Base-by-base conservation (phyloP, 2,797 vertebrate species). In the Trematomus bernacchii region DNA sequence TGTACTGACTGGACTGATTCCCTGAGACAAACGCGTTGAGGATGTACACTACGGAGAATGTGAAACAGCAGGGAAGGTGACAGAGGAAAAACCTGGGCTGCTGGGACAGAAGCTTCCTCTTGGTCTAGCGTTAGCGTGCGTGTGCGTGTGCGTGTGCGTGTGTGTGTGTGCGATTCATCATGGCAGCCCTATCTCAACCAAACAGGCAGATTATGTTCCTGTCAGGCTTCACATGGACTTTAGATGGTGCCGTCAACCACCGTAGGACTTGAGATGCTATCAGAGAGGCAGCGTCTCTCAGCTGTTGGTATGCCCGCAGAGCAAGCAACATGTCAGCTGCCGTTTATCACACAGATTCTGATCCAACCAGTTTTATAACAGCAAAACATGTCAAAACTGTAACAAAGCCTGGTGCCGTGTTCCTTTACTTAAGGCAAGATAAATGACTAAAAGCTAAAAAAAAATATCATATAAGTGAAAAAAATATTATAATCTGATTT, bases 241-340 rank as follows among this genome's bases (percentile, higher is more conserved):
- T 8, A 55, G 66, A 63, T 64, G 53, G 37, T 52, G 73, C 64
- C 21, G 37, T 74, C 21, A 66, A 74, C 18, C 15, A 15, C n/a
- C 2, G 1, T 7, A 14, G 40, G 58, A 27, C 8, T 57, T 55
- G 12, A 47, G 42, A 68, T 47, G 23, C 9, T 19, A 57, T 57
- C 66, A 47, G 43, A 18, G 3, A 15, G 16, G 6, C 50, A 42
- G 37, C 11, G 8, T 59, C 57, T 63, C 18, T 46, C 18, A 1
- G 60, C 60, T 18, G 53, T 55, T 33, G 11, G 19, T 50, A n/a
- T 64, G 10, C 21, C 8, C 48, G 42, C 63, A 42, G n/a, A 23
- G n/a, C 3, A 46, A 5, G 43, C 21, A 53, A 37, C 27, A 47
- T 27, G 54, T 40, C 44, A 50, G 21, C n/a, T 69, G 44, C 44